Evolutionary conservation across 2,797 vertebrate species (phyloP), one percentile per base, ranked within the genome.

Genomic region (Lycodopsis pacificus): DNA sequence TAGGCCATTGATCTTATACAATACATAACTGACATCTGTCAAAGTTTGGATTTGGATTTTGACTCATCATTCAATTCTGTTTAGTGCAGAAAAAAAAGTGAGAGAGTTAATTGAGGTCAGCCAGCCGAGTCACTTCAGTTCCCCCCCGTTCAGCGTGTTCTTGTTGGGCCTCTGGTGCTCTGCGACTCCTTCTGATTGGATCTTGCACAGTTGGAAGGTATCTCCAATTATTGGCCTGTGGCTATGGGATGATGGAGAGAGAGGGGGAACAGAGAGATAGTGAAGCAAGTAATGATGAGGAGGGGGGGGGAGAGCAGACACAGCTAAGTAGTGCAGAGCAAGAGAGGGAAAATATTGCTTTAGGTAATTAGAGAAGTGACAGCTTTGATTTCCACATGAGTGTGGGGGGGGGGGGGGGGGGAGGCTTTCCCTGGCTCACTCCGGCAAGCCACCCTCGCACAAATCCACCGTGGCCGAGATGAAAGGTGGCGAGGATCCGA

Each of bases 351-450:
- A 88, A 93, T 86, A 94, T 92, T 91, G 92, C 90, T 90, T 86
- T 80, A 79, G 88, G 88, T 94, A 94, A 94, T 95, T 94, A 92
- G 89, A 88, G 86, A 91, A 90, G 90, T 91, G 91, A 92, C 92
- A 91, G 84, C 91, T 91, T 89, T 93, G 91, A 95, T 91, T 91
- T 91, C 83, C 79, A 79, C 75, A 81, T 13, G 81, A 83, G 82
- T 71, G 30, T 25, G 25, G 25, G 1, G 25, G 25, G 1, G 25
- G 4, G 46, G 40, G 58, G 42, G 25, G 1, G 25, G 4, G 46
- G 40, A 56, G 42, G 51, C 22, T 79, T 62, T 69, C 62, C 73
- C 49, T 36, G 75, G 65, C 73, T 73, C 78, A 42, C 77, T 86
- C 63, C 34, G 34, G 57, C 79, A 83, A 34, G 80, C 87, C 83